phyloP scores from a whole-genome alignment of 1,140 invertebrate species.

The Lordiphosa clarofinis region DNA sequence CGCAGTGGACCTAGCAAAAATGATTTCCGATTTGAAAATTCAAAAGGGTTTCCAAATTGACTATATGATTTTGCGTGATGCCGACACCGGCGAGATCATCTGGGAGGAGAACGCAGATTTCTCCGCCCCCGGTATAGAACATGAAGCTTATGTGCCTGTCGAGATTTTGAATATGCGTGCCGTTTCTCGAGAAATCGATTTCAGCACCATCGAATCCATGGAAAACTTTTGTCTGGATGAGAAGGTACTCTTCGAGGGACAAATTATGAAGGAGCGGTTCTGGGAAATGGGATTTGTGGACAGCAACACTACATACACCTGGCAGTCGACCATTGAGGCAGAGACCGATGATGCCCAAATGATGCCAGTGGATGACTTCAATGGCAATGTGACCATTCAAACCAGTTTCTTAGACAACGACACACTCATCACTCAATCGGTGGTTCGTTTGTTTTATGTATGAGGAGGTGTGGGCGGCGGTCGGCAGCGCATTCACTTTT shows the following conservation, averaged over 20 bases:
- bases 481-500: neutral
- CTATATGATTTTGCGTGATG: slow-evolving; percentile 99
- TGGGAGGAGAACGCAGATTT: slow-evolving; percentile 99
- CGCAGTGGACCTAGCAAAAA: slow-evolving; percentile 25
- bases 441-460: slow-evolving; percentile 97
- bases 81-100: slow-evolving; percentile 95
- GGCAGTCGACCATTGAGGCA: slow-evolving; percentile 98
- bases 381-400: slow-evolving; percentile 99
- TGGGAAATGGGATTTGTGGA: slow-evolving; percentile 99
- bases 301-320: slow-evolving; percentile 99
- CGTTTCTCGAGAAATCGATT: slow-evolving; percentile 98
- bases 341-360: slow-evolving; percentile 99
- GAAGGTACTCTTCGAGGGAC: slow-evolving; percentile 90
- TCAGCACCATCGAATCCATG: slow-evolving; percentile 97
- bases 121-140: slow-evolving; percentile 93
- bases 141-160: slow-evolving; percentile 98
- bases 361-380: slow-evolving; percentile 99
- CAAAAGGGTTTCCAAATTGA: slow-evolving; percentile 83
- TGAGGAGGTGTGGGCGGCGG: slow-evolving; percentile 80
- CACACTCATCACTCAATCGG: slow-evolving; percentile 95
- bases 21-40: slow-evolving; percentile 77
- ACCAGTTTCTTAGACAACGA: slow-evolving; percentile 99
- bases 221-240: slow-evolving; percentile 98
- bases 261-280: slow-evolving; percentile 97
- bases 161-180: slow-evolving; percentile 97